Conservation (phyloP, 2,113 vertebrate species). For the zebrafish (Danio rerio) region GRCz12tu NC_133176.1:5463501-5464000, state of each 20-base stretch:
- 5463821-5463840: background rate
- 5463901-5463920: too few relatives aligned
- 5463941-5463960: too few relatives aligned
- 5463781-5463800: slow-evolving; percentile 11
- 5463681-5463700: background rate
- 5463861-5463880: background rate
- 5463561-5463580: too few relatives aligned
- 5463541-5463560: too few relatives aligned
- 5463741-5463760: background rate
- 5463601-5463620: slow-evolving; percentile 4
- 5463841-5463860: background rate
- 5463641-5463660: background rate
- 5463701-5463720: background rate
- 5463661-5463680: background rate
- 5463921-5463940: too few relatives aligned
- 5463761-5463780: background rate
- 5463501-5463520: too few relatives aligned
- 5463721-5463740: background rate
- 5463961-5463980: too few relatives aligned
- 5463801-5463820: slow-evolving; percentile 13
- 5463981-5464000: too few relatives aligned
- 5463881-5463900: background rate
- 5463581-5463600: background rate
- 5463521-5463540: too few relatives aligned
- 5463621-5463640: background rate